Conservation (phyloP, 2,113 vertebrate genomes). For the Emydocephalus ijimae region DNA sequence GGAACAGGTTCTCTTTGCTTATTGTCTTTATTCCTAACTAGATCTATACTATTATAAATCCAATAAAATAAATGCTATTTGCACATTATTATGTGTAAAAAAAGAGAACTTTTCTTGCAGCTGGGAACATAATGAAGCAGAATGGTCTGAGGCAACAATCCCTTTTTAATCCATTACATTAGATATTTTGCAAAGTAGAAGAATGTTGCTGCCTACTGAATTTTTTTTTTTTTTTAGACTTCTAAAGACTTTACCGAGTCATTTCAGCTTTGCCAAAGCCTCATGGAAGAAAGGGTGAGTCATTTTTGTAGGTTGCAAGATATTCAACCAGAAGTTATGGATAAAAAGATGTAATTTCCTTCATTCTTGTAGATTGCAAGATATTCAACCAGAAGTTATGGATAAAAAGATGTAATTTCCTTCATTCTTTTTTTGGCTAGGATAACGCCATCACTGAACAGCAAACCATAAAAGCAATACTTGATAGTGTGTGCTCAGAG, state of each 20-base stretch:
- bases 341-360: background rate
- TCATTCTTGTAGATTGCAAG: background rate
- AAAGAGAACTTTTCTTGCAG: background rate
- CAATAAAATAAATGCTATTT: background rate
- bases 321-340: background rate
- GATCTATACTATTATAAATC: background rate
- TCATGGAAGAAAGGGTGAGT: constrained; percentile 77
- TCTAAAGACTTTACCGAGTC: constrained; percentile 74
- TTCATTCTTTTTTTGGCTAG: constrained; percentile 53
- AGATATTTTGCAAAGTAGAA: background rate
- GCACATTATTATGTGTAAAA: background rate
- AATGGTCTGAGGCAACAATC: background rate
- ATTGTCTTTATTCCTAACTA: background rate
- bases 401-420: background rate
- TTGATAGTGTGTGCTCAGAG: constrained; percentile 68
- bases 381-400: background rate
- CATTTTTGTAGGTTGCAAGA: background rate
- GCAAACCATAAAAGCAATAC: constrained; percentile 66
- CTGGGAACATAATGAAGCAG: background rate
- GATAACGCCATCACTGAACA: constrained; percentile 68
- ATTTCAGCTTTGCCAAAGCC: constrained; percentile 78
- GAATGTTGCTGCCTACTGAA: background rate
- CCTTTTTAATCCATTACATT: background rate
- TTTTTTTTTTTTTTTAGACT: constrained; percentile 44
- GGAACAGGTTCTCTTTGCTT: background rate